phyloP scores from a whole-genome alignment of 1,140 invertebrate species.

The Drosophila funebris region DNA sequence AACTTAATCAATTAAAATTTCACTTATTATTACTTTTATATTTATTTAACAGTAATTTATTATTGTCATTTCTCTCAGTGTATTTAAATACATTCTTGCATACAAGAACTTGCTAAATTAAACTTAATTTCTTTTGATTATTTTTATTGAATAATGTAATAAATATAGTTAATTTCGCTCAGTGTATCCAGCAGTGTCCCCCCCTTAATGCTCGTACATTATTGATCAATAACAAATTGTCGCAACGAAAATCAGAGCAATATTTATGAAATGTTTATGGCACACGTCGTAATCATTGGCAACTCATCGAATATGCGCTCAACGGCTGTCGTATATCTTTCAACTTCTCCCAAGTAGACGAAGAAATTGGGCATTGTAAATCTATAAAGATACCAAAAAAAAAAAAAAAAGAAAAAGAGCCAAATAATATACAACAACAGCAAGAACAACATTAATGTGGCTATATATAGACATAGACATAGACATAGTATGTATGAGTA shows the following conservation, averaged over 20 bases:
- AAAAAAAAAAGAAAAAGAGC: conserved; percentile 20
- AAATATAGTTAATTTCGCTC: conserved; percentile 2
- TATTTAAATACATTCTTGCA: not conserved
- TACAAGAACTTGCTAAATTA: too few relatives aligned
- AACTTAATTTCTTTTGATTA: not conserved
- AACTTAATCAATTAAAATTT: too few relatives aligned
- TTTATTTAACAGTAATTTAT: too few relatives aligned
- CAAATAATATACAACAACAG: conserved; percentile 14
- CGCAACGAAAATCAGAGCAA: conserved; percentile 81
- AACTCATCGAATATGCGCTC: conserved; percentile 63
- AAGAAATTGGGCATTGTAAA: conserved; percentile 80
- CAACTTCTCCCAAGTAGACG: conserved; percentile 78
- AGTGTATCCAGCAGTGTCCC: conserved; percentile 35
- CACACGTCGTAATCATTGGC: conserved; percentile 78
- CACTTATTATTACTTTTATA: too few relatives aligned
- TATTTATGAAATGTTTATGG: conserved; percentile 80
- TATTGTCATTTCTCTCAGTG: not conserved
- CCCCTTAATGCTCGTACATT: conserved; percentile 40
- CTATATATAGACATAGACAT: not conserved
- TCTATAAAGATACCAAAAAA: conserved; percentile 72
- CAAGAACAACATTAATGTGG: too few relatives aligned
- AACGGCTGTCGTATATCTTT: conserved; percentile 71
- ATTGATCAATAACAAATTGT: conserved; percentile 80
- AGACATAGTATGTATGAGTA: conserved; percentile 8
- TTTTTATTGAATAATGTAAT: not conserved